These are phyloP conservation scores for Dunckerocampus dactyliophorus DNA, from an alignment of 2,113 vertebrate species.

Conservation along the genomic window DNA sequence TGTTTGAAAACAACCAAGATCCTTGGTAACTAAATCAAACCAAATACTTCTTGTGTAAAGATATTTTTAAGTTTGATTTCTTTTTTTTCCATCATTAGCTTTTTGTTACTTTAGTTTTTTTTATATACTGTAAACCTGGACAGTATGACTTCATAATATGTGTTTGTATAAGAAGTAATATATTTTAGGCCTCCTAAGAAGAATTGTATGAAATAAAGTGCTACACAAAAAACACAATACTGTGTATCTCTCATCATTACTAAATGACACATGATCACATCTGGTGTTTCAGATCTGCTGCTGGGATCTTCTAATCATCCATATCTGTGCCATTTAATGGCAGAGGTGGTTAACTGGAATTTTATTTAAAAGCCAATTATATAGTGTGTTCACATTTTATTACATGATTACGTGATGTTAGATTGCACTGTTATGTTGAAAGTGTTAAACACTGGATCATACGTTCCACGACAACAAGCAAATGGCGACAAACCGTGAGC, in stretches of 20 bases:
- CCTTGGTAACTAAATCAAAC: slow-evolving; percentile 17
- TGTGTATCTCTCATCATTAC: background rate
- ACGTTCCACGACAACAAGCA: too few species aligned
- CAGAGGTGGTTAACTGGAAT: background rate
- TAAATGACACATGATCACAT: background rate
- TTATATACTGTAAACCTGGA: slow-evolving; percentile 29
- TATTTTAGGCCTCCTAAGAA: slow-evolving; percentile 51
- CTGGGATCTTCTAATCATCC: background rate
- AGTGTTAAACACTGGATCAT: too few species aligned
- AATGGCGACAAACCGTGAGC: too few species aligned
- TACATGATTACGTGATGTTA: background rate
- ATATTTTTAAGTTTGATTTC: background rate
- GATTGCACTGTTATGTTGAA: too few species aligned
- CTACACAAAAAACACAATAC: background rate
- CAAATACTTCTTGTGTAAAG: slow-evolving; percentile 45
- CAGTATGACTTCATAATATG: slow-evolving; percentile 39
- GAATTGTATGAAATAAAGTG: slow-evolving; percentile 8
- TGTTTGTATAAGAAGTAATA: slow-evolving; percentile 65
- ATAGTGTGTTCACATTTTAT: background rate
- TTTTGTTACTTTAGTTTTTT: slow-evolving; percentile 42
- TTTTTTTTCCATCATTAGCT: slow-evolving; percentile 19
- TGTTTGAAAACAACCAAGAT: slow-evolving; percentile 10
- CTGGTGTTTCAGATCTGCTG: background rate
- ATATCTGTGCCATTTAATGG: background rate
- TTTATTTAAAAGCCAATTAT: background rate